These are phyloP conservation scores for Pseudochirops cupreus DNA, from an alignment of 2,797 vertebrate species.

Conservation along the genomic window DNA sequence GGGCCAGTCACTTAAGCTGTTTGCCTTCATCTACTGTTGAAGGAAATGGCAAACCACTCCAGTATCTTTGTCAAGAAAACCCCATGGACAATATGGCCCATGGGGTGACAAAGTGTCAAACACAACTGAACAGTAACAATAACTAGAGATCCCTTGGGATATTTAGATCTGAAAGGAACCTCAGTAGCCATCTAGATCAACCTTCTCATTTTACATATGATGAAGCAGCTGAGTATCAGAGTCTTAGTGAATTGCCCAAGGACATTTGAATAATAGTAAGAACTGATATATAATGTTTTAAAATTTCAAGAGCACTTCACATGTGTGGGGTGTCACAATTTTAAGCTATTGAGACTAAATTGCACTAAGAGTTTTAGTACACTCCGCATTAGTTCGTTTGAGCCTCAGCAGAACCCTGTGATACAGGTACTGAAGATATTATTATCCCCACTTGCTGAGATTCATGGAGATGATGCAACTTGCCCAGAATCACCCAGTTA, in stretches of 20 bases:
- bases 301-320: neutral
- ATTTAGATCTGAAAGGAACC: neutral
- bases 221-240: neutral
- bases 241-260: neutral
- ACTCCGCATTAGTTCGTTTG: neutral
- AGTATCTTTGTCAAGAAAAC: too few species aligned
- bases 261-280: neutral
- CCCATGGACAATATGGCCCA: too few species aligned
- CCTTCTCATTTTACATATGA: neutral
- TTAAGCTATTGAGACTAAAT: neutral
- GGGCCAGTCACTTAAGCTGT: too few species aligned
- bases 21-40: too few species aligned
- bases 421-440: too few species aligned
- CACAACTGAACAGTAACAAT: too few species aligned
- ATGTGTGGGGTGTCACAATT: neutral
- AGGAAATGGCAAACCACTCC: too few species aligned
- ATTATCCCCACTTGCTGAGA: neutral
- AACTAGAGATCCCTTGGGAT: neutral
- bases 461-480: neutral
- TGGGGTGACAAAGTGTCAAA: too few species aligned
- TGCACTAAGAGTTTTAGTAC: neutral
- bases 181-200: neutral
- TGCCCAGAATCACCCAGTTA: neutral
- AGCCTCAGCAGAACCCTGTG: neutral
- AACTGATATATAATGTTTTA: neutral